Evolutionary conservation across 2,888 invertebrate genomes (phyloP), one percentile per base, ranked within the genome.

Genomic region (Sminthurinus aureus): DNA sequence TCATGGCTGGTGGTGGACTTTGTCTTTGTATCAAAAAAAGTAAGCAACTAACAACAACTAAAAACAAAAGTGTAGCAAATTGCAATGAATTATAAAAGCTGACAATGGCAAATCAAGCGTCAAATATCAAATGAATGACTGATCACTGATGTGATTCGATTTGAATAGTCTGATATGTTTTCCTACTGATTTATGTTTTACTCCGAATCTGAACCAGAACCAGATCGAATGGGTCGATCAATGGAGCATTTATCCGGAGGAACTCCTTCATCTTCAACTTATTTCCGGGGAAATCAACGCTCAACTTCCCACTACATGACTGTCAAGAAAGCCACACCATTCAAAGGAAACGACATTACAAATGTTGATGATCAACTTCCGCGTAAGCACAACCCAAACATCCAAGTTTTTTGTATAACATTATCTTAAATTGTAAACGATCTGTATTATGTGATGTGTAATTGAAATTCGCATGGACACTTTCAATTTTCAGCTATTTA

Each of bases 11-110:
- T 66, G 91, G 92, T 71, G 92, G 92, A 22, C 91, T 92, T 18
- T 92, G 92, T 85, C 91, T 92, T 87, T 92, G 92, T 89, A 90
- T 92, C 79, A 91, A 90, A 87, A 91, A 91, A 89, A 92, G 93
- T 92, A 90, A 91, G 92, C n/a, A n/a, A n/a, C n/a, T n/a, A n/a
- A n/a, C n/a, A n/a, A 90, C 82, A 12, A 64, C 12, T 12, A 15
- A 64, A 64, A 64, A 64, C 12, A 15, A 15, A 64, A 64, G 12
- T 64, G 64, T n/a, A n/a, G n/a, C n/a, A n/a, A n/a, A n/a, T n/a
- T n/a, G n/a, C n/a, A n/a, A n/a, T n/a, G n/a, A n/a, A n/a, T n/a
- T n/a, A n/a, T n/a, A n/a, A n/a, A n/a, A n/a, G n/a, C n/a, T n/a
- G n/a, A n/a, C n/a, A n/a, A n/a, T n/a, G n/a, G n/a, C n/a, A n/a